Evolutionary conservation across 2,888 invertebrate species (phyloP).

Genomic region (Tetramorium bicarinatum): DNA sequence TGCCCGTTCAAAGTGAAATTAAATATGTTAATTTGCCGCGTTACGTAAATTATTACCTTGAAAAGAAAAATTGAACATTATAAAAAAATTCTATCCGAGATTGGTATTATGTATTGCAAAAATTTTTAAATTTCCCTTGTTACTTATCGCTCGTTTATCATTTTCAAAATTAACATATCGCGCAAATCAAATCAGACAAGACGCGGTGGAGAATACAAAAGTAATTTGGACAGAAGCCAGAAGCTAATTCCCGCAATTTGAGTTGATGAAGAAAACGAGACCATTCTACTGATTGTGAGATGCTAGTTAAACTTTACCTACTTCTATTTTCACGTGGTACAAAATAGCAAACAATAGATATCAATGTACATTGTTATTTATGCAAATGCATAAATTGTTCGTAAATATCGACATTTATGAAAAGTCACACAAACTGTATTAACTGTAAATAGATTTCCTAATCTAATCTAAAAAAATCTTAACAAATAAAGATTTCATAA

Average conservation of each 20-base stretch:
- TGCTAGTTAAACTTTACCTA: conserved; percentile 82
- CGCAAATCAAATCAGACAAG: conserved; percentile 70
- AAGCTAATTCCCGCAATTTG: conserved; percentile 82
- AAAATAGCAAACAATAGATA: conserved; percentile 75
- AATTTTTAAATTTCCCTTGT: conserved; percentile 44
- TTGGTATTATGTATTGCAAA: neutral
- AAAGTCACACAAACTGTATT: neutral
- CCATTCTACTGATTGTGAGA: conserved; percentile 71
- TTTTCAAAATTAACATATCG: conserved; percentile 72
- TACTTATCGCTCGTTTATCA: conserved; percentile 67
- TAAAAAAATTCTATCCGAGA: neutral
- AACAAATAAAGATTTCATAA: neutral
- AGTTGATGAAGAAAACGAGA: conserved; percentile 83
- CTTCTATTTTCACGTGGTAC: conserved; percentile 82
- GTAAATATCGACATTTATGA: neutral
- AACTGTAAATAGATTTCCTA: neutral
- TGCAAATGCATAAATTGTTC: conserved; percentile 2
- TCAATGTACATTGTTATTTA: conserved; percentile 40
- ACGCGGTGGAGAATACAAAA: conserved; percentile 70
- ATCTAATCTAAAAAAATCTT: too few relatives aligned
- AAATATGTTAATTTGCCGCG: conserved; percentile 43
- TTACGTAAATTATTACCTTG: conserved; percentile 20
- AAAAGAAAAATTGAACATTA: conserved; percentile 13
- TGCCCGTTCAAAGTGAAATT: conserved; percentile 47
- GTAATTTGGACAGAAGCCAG: conserved; percentile 83